These are phyloP conservation scores for Melanotus villosus DNA, from an alignment of 2,888 invertebrate species.

Conservation along the genomic window DNA sequence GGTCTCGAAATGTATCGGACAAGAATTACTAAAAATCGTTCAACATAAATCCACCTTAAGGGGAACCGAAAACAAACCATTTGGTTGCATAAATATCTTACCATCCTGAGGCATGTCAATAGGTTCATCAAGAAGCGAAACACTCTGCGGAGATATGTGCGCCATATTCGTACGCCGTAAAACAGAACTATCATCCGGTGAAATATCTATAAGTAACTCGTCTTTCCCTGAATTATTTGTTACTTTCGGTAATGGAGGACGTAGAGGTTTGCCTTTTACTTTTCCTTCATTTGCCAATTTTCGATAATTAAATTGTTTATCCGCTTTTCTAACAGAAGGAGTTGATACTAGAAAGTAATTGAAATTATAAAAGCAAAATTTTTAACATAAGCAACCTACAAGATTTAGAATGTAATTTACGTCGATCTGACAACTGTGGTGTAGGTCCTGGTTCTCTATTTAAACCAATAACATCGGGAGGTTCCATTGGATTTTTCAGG, in stretches of 20 bases:
- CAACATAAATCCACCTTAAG: too few species aligned
- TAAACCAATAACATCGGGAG: slow-evolving; percentile 75
- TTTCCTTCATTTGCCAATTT: slow-evolving; percentile 83
- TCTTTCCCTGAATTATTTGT: slow-evolving; percentile 71
- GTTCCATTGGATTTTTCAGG: slow-evolving; percentile 82
- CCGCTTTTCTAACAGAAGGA: slow-evolving; percentile 53
- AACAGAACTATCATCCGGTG: slow-evolving; percentile 70
- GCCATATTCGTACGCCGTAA: slow-evolving; percentile 26
- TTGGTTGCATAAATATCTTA: too few species aligned
- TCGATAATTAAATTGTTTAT: slow-evolving; percentile 86
- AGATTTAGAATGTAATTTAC: slow-evolving; percentile 59
- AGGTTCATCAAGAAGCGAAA: slow-evolving; percentile 80
- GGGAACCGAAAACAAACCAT: too few species aligned
- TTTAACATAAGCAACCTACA: slow-evolving; percentile 35
- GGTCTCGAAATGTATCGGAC: too few species aligned
- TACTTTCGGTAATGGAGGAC: slow-evolving; percentile 68
- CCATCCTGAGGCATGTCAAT: slow-evolving; percentile 78
- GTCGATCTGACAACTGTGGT: slow-evolving; percentile 67
- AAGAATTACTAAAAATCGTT: too few species aligned
- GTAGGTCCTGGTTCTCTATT: slow-evolving; percentile 51
- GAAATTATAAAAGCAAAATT: not conserved
- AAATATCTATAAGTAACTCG: slow-evolving; percentile 83
- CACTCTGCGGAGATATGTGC: slow-evolving; percentile 55
- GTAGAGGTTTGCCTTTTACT: slow-evolving; percentile 62
- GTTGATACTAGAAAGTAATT: slow-evolving; percentile 23